Evolutionary conservation across 2,113 vertebrate genomes (phyloP).

Genomic region (Turnix velox): DNA sequence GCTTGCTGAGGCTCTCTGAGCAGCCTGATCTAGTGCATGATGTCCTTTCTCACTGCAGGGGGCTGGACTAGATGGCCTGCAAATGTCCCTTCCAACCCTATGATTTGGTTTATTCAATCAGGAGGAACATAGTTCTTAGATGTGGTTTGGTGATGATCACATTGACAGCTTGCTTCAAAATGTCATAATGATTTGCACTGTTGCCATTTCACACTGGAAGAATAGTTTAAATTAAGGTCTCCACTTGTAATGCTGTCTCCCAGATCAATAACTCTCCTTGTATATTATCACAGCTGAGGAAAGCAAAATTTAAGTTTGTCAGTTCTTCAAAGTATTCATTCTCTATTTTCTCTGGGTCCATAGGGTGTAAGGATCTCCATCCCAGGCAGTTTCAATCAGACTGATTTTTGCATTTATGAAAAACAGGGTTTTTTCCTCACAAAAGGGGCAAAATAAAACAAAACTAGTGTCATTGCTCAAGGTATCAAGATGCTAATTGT

Average conservation of each 20-base stretch:
- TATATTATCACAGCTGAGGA: background rate
- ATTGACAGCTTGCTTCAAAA: background rate
- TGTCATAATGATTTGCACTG: fast-evolving
- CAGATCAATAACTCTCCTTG: background rate
- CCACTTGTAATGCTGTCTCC: background rate
- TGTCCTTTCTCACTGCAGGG: too few relatives aligned
- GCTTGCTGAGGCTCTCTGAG: too few relatives aligned
- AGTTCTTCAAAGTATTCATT: background rate
- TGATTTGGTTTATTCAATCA: fast-evolving
- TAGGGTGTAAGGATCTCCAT: background rate
- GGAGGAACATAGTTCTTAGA: background rate
- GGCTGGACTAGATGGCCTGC: too few relatives aligned
- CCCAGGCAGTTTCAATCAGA: background rate
- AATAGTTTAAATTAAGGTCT: background rate
- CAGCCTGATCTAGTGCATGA: too few relatives aligned
- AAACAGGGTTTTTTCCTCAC: background rate
- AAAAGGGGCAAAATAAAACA: background rate
- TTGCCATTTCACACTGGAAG: background rate
- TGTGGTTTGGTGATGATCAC: background rate
- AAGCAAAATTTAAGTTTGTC: background rate
- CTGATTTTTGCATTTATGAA: background rate
- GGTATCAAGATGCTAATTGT: background rate
- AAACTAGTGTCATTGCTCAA: background rate
- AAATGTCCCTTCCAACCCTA: too few relatives aligned
- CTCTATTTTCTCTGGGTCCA: background rate